Percentiles rank a stretch among this genome's conserved stretches.
These are phyloP conservation scores for Apis laboriosa DNA, from an alignment of 1,140 invertebrate species.

Conservation along the genomic window DNA sequence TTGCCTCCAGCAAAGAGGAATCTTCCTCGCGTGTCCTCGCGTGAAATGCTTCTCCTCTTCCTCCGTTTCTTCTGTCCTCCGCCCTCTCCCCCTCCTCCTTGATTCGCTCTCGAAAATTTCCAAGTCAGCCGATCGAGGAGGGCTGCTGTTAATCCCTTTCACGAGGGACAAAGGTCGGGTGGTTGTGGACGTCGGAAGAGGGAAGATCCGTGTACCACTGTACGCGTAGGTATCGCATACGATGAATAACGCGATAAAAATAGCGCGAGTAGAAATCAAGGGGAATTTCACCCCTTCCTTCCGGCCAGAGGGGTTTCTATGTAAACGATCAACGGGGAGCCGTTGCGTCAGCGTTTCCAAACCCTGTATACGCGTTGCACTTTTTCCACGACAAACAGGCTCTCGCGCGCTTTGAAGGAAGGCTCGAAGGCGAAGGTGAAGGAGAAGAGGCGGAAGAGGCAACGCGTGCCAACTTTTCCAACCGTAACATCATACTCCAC, in stretches of 20 bases:
- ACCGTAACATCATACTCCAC: not conserved
- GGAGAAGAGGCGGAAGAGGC: slow-evolving; percentile 10
- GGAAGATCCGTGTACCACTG: not conserved
- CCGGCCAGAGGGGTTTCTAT: slow-evolving; percentile 41
- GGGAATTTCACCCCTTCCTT: slow-evolving; percentile 34
- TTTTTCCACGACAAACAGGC: slow-evolving; percentile 37
- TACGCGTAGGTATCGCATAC: slow-evolving; percentile 9
- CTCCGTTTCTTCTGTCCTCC: not conserved
- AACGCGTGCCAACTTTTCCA: slow-evolving; percentile 33
- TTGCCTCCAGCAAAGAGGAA: not conserved
- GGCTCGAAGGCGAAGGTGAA: slow-evolving; percentile 34
- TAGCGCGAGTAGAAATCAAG: slow-evolving; percentile 30
- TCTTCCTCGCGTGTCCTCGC: not conserved
- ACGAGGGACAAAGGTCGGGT: slow-evolving; percentile 46
- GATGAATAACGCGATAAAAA: slow-evolving; percentile 60
- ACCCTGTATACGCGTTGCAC: slow-evolving; percentile 44
- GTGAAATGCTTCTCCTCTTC: not conserved
- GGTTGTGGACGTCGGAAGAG: not conserved
- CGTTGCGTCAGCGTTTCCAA: slow-evolving; percentile 51
- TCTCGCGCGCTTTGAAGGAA: not conserved
- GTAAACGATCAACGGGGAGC: slow-evolving; percentile 54
- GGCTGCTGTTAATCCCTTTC: slow-evolving; percentile 30
- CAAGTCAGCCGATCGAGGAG: slow-evolving; percentile 6
- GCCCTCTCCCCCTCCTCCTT: not conserved
- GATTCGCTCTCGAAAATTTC: not conserved